phyloP scores from a whole-genome alignment of 2,888 invertebrate genomes.

The Xestia sexstrigata region DNA sequence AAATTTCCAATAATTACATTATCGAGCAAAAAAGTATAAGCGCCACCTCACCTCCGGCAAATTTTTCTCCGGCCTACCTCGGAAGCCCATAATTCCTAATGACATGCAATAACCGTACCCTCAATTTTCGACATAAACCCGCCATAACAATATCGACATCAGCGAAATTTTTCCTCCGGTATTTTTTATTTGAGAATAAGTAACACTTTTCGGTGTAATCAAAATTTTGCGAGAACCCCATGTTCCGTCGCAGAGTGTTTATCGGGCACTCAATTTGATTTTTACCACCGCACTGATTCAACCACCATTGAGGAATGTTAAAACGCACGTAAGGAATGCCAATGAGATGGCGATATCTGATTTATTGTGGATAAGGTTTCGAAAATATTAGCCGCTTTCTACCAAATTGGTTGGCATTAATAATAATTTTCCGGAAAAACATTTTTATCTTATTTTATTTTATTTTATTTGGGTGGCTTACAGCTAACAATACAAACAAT shows the following conservation, averaged over 20 bases:
- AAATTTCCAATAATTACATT: slow-evolving; percentile 90
- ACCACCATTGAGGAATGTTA: slow-evolving; percentile 79
- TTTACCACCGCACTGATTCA: slow-evolving; percentile 87
- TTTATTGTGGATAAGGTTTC: slow-evolving; percentile 70
- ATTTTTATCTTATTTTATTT: too few relatives aligned
- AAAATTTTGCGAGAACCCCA: slow-evolving; percentile 83
- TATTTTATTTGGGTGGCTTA: too few relatives aligned
- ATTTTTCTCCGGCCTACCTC: slow-evolving; percentile 84
- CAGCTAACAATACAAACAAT: too few relatives aligned
- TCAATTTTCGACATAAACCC: slow-evolving; percentile 91
- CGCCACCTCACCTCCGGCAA: slow-evolving; percentile 82
- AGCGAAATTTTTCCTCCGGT: slow-evolving; percentile 83
- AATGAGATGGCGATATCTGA: slow-evolving; percentile 73
- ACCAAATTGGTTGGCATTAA: slow-evolving; percentile 18
- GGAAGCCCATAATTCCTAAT: slow-evolving; percentile 91
- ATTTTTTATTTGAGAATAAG: slow-evolving; percentile 89
- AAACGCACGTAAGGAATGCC: slow-evolving; percentile 78
- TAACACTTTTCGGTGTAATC: slow-evolving; percentile 89
- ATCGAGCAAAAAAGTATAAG: slow-evolving; percentile 81
- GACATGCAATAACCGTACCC: slow-evolving; percentile 91
- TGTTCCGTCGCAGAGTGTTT: slow-evolving; percentile 78
- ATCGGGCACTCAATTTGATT: slow-evolving; percentile 90
- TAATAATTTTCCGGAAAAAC: not conserved
- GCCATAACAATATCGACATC: slow-evolving; percentile 91
- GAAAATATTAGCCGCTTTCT: slow-evolving; percentile 41